Conservation (phyloP, 1,140 invertebrate species). For the Nephila pilipes region DNA sequence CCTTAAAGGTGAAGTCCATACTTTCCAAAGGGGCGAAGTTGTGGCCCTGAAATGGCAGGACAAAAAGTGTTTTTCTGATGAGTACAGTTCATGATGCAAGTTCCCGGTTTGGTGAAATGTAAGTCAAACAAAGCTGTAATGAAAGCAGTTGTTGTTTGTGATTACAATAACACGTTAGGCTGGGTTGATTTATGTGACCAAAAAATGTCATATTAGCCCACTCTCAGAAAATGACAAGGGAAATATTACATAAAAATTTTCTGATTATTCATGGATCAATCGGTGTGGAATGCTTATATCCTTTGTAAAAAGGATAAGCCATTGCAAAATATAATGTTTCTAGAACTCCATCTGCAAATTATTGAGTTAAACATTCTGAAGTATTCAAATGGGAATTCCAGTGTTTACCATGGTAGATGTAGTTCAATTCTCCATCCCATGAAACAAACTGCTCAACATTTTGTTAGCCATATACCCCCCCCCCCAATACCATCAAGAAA, state of each 20-base stretch:
- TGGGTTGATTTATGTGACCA: slow-evolving; percentile 17
- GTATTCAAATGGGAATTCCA: not conserved
- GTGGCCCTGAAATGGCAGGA: too few species aligned
- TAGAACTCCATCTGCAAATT: slow-evolving; percentile 29
- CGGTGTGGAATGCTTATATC: slow-evolving; percentile 27
- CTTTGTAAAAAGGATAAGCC: slow-evolving; percentile 9
- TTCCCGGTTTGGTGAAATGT: not conserved
- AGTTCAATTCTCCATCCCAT: not conserved
- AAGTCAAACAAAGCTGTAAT: slow-evolving; percentile 33
- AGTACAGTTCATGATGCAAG: slow-evolving; percentile 12
- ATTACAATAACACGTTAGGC: not conserved
- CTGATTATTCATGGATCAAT: slow-evolving; percentile 13
- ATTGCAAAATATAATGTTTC: not conserved
- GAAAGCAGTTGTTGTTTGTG: slow-evolving; percentile 20
- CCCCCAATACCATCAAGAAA: slow-evolving; percentile 30
- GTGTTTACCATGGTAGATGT: not conserved
- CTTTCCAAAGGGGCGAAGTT: slow-evolving; percentile 2
- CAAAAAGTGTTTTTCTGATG: not conserved
- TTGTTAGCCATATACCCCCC: not conserved
- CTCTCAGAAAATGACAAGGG: not conserved
- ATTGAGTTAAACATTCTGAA: not conserved
- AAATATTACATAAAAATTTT: slow-evolving; percentile 61
- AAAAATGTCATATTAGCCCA: slow-evolving; percentile 39
- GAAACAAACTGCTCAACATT: slow-evolving; percentile 22
- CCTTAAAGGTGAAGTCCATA: not conserved